Percentiles rank a stretch among this genome's conserved stretches.
Evolutionary conservation across 2,888 invertebrate species (phyloP).

Genomic region (Sarcophaga caerulescens): DNA sequence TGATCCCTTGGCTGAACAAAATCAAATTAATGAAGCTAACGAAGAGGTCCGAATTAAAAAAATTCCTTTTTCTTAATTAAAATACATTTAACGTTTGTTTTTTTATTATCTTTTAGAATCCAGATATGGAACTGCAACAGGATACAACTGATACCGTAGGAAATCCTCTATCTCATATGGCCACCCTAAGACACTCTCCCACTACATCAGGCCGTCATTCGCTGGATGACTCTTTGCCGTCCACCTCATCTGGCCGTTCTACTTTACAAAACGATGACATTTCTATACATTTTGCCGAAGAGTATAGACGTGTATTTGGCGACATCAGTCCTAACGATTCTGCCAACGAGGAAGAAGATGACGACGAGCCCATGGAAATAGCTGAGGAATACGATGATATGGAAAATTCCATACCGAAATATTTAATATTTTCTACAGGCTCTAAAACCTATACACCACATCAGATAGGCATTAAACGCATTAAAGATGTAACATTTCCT

Average conservation of each 20-base stretch:
- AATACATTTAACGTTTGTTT: neutral
- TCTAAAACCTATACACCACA: constrained; percentile 92
- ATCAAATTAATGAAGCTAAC: constrained; percentile 4
- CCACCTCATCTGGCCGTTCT: constrained; percentile 40
- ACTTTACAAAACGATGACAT: constrained; percentile 70
- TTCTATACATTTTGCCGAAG: constrained; percentile 84
- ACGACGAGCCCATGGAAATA: constrained; percentile 67
- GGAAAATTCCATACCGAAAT: constrained; percentile 84
- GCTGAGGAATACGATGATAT: constrained; percentile 81
- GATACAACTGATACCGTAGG: constrained; percentile 71
- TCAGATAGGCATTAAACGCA: constrained; percentile 90
- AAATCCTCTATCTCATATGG: constrained; percentile 77
- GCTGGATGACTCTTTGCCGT: constrained; percentile 66
- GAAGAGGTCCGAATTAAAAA: constrained; percentile 16
- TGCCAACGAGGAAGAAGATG: constrained; percentile 69
- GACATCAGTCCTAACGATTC: constrained; percentile 68
- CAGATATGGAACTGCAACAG: constrained; percentile 53
- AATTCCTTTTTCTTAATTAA: neutral
- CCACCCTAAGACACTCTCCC: constrained; percentile 70
- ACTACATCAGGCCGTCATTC: constrained; percentile 71
- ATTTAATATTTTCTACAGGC: constrained; percentile 91
- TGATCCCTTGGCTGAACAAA: constrained; percentile 72
- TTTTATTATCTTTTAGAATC: constrained; percentile 18
- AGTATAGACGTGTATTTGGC: constrained; percentile 82
- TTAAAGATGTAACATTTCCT: constrained; percentile 87